Evolutionary conservation across 2,797 vertebrate genomes (phyloP), one percentile per base, ranked within the genome.

Genomic region (Meriones psammophilus): DNA sequence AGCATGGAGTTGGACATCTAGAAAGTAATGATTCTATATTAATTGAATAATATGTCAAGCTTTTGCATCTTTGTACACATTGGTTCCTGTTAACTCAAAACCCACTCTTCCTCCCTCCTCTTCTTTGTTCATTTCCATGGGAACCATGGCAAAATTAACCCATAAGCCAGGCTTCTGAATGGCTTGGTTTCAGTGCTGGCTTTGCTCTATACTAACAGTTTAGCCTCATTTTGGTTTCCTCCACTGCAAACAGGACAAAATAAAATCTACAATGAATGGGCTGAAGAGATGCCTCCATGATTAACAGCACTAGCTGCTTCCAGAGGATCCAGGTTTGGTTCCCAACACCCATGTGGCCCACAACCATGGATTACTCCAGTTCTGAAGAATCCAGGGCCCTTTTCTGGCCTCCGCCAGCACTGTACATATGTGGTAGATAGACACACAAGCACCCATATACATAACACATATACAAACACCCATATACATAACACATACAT

Each of bases 141-240:
- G 50, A 92, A 79, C 26, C 9, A 73, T 13, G 26, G 50, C 58
- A 42, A 46, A 86, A 76, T 78, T 74, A 91, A 54, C 69, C 66
- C 54, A 83, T 83, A 94, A 69, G 39, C 14, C 80, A 85, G 73
- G 24, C 76, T 91, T 94, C 33, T 36, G 84, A 79, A 76, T 93
- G 50, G 30, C 14, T 78, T 86, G 10, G 33, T 13, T 60, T 85
- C 22, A 73, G 4, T 77, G 68, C 60, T 81, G 26, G 62, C 69
- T 88, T 88, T 91, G 81, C 36, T 66, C 36, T 56, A 79, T 90
- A 50, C n/a, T 58, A 33, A 83, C 50, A 83, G n/a, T 39, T 17
- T 77, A 28, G 39, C 54, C n/a, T 80, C 56, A 26, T 86, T 88
- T 91, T 64, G n/a, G 54, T 85, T 80, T 93, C 68, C 18, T 93